Base-by-base conservation (phyloP, 2,888 invertebrate genomes). In the Thereva unica region DNA sequence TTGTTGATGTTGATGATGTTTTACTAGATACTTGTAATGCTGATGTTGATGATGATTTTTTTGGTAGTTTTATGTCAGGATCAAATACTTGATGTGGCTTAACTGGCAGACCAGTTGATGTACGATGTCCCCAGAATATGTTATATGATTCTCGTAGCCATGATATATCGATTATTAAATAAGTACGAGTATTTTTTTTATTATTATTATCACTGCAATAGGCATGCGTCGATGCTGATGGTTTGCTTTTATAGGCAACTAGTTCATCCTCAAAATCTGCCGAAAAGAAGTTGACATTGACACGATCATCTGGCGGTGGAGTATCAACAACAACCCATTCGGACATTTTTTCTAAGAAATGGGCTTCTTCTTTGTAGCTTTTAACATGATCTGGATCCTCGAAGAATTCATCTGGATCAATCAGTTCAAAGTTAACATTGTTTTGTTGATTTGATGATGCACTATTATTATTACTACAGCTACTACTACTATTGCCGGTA, bases 391-490 rank as follows among this genome's bases (percentile, higher is more conserved):
- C 77, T n/a, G 80, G 78, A 76, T 80, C 79, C 37, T 78, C 75
- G 68, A 80, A 80, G 72, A 80, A 80, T 35, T 78, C 76, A 63
- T 80, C 80, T 0, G 80, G 80, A 65, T 80, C 80, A 6, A 78
- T 68, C 0, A 76, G 67, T 66, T 78, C 78, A 35, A 78, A 75
- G 67, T 23, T 34, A 8, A 52, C 9, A 35, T 23, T 7, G 52
- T 9, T 34, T 53, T 23, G 23, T 23, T 23, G 23, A 23, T 23
- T 23, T 23, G 23, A 55, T 55, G n/a, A 9, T 61, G 47, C 9
- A 10, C 35, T 23, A 63, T 52, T 35, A 63, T 52, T 42, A 23
- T 2, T 23, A 23, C 23, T 23, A 23, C 23, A 2, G 2, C 23
- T 23, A 23, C 23, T 2, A 23, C 23, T 23, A 23, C 23, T 23